These are phyloP conservation scores for Apostichopus parvimensis DNA, from an alignment of 35 echinoderm and acorn worm species.

Conservation along the genomic window DNA sequence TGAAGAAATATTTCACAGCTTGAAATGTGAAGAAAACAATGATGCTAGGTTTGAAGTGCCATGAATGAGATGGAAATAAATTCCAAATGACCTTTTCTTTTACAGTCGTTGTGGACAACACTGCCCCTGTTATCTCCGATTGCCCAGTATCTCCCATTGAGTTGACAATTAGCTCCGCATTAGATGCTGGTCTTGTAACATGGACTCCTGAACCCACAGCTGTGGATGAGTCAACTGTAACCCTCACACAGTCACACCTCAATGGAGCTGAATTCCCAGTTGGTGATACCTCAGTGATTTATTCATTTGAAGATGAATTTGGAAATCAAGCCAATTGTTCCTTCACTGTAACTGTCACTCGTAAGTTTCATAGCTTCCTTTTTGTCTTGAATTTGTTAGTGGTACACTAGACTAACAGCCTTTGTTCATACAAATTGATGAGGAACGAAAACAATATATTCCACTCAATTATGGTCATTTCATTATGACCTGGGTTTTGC, in stretches of 20 bases:
- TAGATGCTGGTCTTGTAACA: conserved; percentile 5
- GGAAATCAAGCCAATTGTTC: conserved; percentile 63
- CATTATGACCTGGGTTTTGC: too few species aligned
- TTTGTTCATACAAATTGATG: too few species aligned
- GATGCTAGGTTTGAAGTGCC: too few species aligned
- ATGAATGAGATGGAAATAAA: too few species aligned
- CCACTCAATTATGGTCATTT: too few species aligned
- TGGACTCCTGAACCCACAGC: conserved; percentile 46
- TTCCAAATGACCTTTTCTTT: neutral
- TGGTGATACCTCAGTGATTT: conserved; percentile 51
- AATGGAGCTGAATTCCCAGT: conserved; percentile 44
- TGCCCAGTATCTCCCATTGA: conserved; percentile 1
- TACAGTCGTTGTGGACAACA: conserved; percentile 14
- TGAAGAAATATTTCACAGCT: too few species aligned
- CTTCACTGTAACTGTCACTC: conserved; percentile 48
- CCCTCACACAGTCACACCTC: neutral
- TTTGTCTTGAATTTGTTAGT: too few species aligned
- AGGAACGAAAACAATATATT: too few species aligned
- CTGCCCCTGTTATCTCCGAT: neutral
- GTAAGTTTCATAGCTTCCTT: conserved; percentile 19
- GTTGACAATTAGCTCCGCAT: neutral
- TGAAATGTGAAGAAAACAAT: too few species aligned
- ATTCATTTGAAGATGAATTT: conserved; percentile 55
- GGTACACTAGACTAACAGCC: too few species aligned
- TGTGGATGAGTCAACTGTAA: neutral